phyloP scores from a whole-genome alignment of 1,140 invertebrate genomes.

The Diabrotica undecimpunctata region DNA sequence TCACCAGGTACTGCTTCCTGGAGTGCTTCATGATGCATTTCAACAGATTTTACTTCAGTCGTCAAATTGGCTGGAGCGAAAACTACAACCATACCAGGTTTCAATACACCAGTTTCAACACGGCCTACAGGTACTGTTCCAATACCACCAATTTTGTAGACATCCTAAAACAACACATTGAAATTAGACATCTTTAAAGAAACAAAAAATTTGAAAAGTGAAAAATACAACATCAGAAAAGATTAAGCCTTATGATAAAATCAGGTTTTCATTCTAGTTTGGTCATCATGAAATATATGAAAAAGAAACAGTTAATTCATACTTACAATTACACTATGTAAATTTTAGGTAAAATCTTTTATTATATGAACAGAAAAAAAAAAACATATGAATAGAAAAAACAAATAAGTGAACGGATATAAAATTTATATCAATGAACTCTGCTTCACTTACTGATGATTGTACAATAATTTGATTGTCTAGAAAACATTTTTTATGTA shows the following conservation, averaged over 20 bases:
- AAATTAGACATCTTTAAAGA: slow-evolving; percentile 5
- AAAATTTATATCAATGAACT: too few relatives aligned
- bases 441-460: too few relatives aligned
- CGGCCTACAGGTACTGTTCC: slow-evolving; percentile 96
- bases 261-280: slow-evolving; percentile 8
- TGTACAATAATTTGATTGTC: too few relatives aligned
- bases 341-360: too few relatives aligned
- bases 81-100: slow-evolving; percentile 89
- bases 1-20: slow-evolving; percentile 84
- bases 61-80: slow-evolving; percentile 85
- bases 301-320: neutral
- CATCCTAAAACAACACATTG: slow-evolving; percentile 61
- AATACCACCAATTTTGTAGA: slow-evolving; percentile 98
- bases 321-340: too few relatives aligned
- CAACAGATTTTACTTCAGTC: slow-evolving; percentile 95
- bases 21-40: slow-evolving; percentile 93
- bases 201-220: slow-evolving; percentile 2
- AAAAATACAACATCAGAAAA: slow-evolving; percentile 31
- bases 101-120: slow-evolving; percentile 93
- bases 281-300: neutral
- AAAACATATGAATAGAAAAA: too few relatives aligned
- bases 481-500: too few relatives aligned
- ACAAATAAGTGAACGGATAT: too few relatives aligned
- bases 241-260: slow-evolving; percentile 33
- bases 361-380: too few relatives aligned